phyloP scores from a whole-genome alignment of 2,797 vertebrate genomes.

The Coregonus ussuriensis region DNA sequence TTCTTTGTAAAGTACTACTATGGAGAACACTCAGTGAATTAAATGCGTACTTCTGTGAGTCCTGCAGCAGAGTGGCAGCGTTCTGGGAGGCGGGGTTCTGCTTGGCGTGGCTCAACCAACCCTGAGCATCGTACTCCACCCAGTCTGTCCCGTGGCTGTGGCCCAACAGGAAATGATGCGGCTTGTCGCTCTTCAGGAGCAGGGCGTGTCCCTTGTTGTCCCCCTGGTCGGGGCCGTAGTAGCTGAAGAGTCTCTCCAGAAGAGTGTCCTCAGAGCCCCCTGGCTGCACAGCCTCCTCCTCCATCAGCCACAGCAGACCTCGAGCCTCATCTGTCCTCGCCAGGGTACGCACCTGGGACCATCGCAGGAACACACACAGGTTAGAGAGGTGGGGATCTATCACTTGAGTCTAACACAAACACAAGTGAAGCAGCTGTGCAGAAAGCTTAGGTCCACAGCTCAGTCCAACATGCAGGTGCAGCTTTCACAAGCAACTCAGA shows the following conservation, averaged over 20 bases:
- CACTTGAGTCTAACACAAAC: neutral
- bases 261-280: conserved; percentile 89
- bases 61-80: conserved; percentile 86
- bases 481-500: neutral
- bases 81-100: conserved; percentile 93
- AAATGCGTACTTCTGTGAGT: conserved; percentile 91
- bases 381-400: neutral
- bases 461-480: neutral
- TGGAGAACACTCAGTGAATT: neutral
- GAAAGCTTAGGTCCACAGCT: neutral
- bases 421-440: neutral
- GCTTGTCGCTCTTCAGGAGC: conserved; percentile 86
- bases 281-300: conserved; percentile 90
- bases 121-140: conserved; percentile 90
- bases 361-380: conserved; percentile 1
- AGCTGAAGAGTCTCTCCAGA: conserved; percentile 89
- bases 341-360: conserved; percentile 85
- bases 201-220: conserved; percentile 80
- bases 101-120: conserved; percentile 91
- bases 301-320: conserved; percentile 95
- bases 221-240: conserved; percentile 86
- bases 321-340: conserved; percentile 88
- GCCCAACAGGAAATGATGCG: conserved; percentile 88
- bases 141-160: conserved; percentile 94
- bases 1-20: too few relatives aligned